A percentile compares a stretch with the other conserved stretches of the same genome.
Conservation (phyloP, 2,888 invertebrate species). For the Apamea anceps region DNA sequence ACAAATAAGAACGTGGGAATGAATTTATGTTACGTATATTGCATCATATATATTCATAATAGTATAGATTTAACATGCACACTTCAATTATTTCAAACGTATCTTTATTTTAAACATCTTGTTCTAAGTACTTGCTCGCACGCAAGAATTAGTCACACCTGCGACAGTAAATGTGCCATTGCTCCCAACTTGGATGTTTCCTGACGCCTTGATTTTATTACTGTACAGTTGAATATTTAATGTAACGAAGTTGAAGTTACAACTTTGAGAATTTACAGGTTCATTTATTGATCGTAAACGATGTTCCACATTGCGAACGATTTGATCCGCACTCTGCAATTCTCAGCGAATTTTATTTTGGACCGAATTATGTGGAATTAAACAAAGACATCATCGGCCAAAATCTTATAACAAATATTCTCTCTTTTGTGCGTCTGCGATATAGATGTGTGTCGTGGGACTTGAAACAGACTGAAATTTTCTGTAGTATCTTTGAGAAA, state of each 20-base stretch:
- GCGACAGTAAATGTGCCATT: constrained; percentile 74
- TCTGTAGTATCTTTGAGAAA: constrained; percentile 27
- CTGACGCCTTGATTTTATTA: constrained; percentile 73
- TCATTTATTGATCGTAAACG: constrained; percentile 70
- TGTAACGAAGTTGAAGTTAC: constrained; percentile 62
- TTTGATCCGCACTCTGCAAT: constrained; percentile 31
- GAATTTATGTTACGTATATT: constrained; percentile 42
- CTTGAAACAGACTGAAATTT: constrained; percentile 13
- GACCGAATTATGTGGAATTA: constrained; percentile 24
- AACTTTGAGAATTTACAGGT: constrained; percentile 55
- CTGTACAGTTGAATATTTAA: constrained; percentile 69
- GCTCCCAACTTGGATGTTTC: constrained; percentile 68
- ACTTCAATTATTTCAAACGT: constrained; percentile 54
- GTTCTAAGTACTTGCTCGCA: constrained; percentile 64
- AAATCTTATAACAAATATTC: constrained; percentile 18
- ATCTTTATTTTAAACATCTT: constrained; percentile 55
- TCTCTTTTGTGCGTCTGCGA: constrained; percentile 5
- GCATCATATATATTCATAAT: constrained; percentile 40
- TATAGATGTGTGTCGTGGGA: constrained; percentile 26
- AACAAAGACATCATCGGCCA: constrained; percentile 21
- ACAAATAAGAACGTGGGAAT: constrained; percentile 55
- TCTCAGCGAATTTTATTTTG: constrained; percentile 32
- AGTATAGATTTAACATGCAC: constrained; percentile 59
- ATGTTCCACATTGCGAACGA: constrained; percentile 40
- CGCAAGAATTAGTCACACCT: constrained; percentile 78